These are phyloP conservation scores for Drosophila littoralis DNA, from an alignment of 1,140 invertebrate species.

Conservation along the genomic window DNA sequence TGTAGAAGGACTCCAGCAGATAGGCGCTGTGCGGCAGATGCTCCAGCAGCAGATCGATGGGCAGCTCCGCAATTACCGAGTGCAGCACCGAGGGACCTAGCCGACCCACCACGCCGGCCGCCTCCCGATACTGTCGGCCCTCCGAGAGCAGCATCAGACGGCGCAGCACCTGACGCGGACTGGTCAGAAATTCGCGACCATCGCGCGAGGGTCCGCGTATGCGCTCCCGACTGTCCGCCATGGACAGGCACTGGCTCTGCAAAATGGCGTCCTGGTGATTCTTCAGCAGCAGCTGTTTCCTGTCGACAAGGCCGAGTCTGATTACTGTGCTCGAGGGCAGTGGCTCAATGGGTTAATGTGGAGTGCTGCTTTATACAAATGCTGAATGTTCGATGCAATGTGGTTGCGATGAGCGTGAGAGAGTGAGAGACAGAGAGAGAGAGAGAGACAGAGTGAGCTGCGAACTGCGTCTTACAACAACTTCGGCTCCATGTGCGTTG, in stretches of 20 bases:
- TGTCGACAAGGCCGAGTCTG: constrained; percentile 40
- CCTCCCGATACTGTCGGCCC: constrained; percentile 91
- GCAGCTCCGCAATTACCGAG: constrained; percentile 90
- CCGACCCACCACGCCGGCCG: constrained; percentile 90
- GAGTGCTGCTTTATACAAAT: constrained; percentile 2
- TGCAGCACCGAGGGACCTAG: constrained; percentile 90
- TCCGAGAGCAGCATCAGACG: constrained; percentile 91
- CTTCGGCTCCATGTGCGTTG: constrained; percentile 58
- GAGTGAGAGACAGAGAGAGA: neutral
- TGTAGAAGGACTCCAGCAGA: constrained; percentile 93
- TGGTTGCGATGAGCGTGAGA: constrained; percentile 35
- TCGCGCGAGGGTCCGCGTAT: constrained; percentile 84
- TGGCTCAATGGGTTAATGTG: constrained; percentile 41
- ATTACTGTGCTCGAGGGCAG: constrained; percentile 7
- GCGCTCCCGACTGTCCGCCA: constrained; percentile 87
- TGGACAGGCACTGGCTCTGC: constrained; percentile 53
- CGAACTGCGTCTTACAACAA: constrained; percentile 62
- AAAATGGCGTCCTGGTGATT: constrained; percentile 75
- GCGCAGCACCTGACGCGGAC: constrained; percentile 90
- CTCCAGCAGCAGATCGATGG: constrained; percentile 94
- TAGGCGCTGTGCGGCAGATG: constrained; percentile 93
- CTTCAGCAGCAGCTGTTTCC: constrained; percentile 76
- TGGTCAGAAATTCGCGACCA: constrained; percentile 88
- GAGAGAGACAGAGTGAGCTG: constrained; percentile 37
- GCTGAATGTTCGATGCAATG: constrained; percentile 52